Base-by-base conservation (phyloP, 1,140 invertebrate species). In the Zaprionus africanus region DNA sequence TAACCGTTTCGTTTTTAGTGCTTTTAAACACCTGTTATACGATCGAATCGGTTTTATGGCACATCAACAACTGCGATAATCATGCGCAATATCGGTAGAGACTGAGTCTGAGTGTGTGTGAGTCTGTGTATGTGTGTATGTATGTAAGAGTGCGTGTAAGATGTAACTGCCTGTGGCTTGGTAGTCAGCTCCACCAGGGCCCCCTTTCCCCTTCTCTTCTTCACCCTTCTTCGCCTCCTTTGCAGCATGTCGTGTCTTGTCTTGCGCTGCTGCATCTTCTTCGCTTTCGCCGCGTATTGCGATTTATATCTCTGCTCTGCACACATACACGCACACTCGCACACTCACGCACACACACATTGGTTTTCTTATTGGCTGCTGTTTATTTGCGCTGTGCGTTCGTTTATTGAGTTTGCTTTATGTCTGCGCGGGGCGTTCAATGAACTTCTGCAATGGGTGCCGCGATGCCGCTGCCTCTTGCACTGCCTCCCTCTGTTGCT, bases 361-460 rank as follows among this genome's bases (percentile, higher is more conserved):
- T 79, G 72, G 76, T 76, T 79, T 83, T 90, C 84, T 88, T 90
- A 88, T 90, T 90, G 85, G 78, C 84, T 90, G 85, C 78, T 87
- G 84, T 88, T 87, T 87, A 87, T 87, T 87, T 87, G 84, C 78
- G 76, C 75, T 72, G 66, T 72, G 81, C 74, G 84, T 88, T 88
- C 84, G 81, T 82, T 88, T 88, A 88, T 88, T 88, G 84, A 88
- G 84, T 90, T 90, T 79, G 75, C 64, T 74, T 79, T 77, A 77
- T 72, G 74, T 77, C 75, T 87, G 84, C 75, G 56, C 46, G 84
- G 57, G 84, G 60, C 84, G 85, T 88, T 90, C 85, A 88, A 82
- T 88, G 85, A 88, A 90, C 85, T 88, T 82, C 46, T 51, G 56
- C 53, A 26, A 12, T 26, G 58, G 43, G 19, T 59, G 41, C 49